A percentile compares a stretch with the other conserved stretches of the same genome.
These are phyloP conservation scores for Orthonyx spaldingii DNA, from an alignment of 2,113 vertebrate species.

Conservation along the genomic window DNA sequence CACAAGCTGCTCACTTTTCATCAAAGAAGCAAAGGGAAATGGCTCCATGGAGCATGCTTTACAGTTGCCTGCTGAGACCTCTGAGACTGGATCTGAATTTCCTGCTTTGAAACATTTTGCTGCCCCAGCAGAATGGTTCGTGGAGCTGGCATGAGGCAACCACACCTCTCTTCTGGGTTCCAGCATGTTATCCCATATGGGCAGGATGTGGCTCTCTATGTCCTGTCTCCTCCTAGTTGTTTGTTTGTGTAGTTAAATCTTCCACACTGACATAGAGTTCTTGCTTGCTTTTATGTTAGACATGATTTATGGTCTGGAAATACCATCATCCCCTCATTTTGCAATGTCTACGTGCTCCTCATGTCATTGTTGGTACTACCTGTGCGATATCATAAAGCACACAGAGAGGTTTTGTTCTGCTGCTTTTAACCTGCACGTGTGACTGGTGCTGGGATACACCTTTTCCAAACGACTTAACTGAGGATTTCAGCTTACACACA, in stretches of 20 bases:
- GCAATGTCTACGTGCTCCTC: accelerated
- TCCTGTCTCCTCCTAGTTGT: conserved; percentile 3
- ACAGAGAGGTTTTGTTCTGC: not conserved
- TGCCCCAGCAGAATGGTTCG: not conserved
- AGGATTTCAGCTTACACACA: not conserved
- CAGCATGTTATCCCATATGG: conserved; percentile 26
- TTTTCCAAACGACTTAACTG: not conserved
- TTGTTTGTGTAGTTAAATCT: conserved; percentile 35
- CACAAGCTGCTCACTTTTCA: conserved; percentile 1
- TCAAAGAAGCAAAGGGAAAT: conserved; percentile 19
- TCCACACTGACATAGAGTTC: not conserved
- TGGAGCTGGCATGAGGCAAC: conserved; percentile 33
- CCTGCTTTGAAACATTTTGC: conserved; percentile 40
- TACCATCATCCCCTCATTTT: not conserved
- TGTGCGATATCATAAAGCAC: not conserved
- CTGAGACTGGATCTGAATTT: conserved; percentile 6
- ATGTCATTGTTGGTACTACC: not conserved
- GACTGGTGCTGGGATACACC: not conserved
- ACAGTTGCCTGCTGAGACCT: conserved; percentile 5
- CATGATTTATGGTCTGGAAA: not conserved
- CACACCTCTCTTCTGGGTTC: conserved; percentile 38
- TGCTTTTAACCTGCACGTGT: not conserved
- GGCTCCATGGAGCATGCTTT: not conserved
- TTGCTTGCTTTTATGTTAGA: not conserved
- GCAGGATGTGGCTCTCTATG: conserved; percentile 40